A percentile compares a stretch with the other conserved stretches of the same genome.
Conservation (phyloP, 2,113 vertebrate genomes). For the Albula glossodonta region DNA sequence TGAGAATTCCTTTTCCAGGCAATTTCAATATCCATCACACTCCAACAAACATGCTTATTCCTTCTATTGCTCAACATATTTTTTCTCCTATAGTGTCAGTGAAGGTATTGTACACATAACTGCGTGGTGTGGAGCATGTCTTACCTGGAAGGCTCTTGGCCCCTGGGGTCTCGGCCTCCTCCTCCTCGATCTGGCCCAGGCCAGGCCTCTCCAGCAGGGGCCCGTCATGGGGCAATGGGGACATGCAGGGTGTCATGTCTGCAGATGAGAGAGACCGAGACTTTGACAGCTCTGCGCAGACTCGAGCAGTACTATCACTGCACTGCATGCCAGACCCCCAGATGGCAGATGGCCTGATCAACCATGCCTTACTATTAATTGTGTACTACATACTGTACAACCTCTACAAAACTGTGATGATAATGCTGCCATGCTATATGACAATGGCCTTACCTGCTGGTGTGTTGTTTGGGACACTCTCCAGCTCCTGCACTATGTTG, state of each 20-base stretch:
- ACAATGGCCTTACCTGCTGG: conserved; percentile 80
- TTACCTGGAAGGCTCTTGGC: conserved; percentile 78
- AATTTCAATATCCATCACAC: too few species aligned
- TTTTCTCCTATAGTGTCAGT: too few species aligned
- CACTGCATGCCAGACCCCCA: too few species aligned
- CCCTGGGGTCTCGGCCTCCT: conserved; percentile 72
- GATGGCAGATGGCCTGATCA: too few species aligned
- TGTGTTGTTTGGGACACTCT: conserved; percentile 91
- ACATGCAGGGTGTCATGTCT: conserved; percentile 94
- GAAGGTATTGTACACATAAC: too few species aligned
- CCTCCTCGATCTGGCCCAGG: conserved; percentile 75
- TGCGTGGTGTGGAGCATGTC: conserved; percentile 33
- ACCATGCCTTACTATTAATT: too few species aligned
- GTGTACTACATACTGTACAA: too few species aligned
- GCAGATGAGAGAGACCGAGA: conserved; percentile 44
- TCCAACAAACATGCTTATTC: too few species aligned
- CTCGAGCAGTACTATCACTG: too few species aligned
- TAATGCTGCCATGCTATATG: background rate
- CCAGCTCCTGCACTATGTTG: conserved; percentile 94
- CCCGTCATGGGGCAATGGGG: conserved; percentile 81
- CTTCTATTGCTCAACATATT: too few species aligned
- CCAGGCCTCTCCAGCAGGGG: conserved; percentile 76
- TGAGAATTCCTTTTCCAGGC: too few species aligned
- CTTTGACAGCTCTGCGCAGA: background rate
- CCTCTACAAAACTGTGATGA: background rate